Evolutionary conservation across 2,888 invertebrate species (phyloP).

Genomic region (Nemapogon koenigi): DNA sequence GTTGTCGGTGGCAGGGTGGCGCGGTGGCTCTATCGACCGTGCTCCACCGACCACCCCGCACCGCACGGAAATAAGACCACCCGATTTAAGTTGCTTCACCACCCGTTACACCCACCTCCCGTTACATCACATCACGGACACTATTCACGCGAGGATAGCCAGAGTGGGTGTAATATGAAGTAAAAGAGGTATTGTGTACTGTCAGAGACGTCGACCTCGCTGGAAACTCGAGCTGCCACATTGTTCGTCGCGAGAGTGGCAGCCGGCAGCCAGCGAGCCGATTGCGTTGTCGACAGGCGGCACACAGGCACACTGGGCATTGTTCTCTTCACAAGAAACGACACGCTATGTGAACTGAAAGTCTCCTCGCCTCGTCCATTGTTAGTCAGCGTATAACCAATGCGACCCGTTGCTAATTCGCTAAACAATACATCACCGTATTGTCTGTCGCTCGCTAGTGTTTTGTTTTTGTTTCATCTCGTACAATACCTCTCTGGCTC

Average conservation of each 20-base stretch:
- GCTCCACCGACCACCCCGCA: too few relatives aligned
- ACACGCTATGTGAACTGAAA: slow-evolving; percentile 19
- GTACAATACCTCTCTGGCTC: too few relatives aligned
- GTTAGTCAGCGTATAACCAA: slow-evolving; percentile 1
- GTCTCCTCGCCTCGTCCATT: slow-evolving; percentile 12
- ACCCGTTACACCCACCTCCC: slow-evolving; percentile 1
- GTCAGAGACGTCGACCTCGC: too few relatives aligned
- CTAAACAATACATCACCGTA: neutral
- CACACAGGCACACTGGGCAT: slow-evolving; percentile 13
- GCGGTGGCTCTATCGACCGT: slow-evolving; percentile 60
- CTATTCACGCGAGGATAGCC: too few relatives aligned
- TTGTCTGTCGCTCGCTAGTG: neutral
- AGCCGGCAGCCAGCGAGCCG: too few relatives aligned
- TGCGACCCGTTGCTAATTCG: neutral
- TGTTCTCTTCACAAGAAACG: slow-evolving; percentile 20
- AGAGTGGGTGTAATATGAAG: too few relatives aligned
- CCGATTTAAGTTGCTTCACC: slow-evolving; percentile 14
- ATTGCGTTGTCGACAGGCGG: slow-evolving; percentile 2
- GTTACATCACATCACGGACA: too few relatives aligned
- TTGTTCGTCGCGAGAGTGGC: slow-evolving; percentile 16
- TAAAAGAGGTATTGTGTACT: too few relatives aligned
- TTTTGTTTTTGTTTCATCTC: too few relatives aligned
- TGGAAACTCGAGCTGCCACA: slow-evolving; percentile 16
- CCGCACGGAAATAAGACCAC: slow-evolving; percentile 22
- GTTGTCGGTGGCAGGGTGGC: slow-evolving; percentile 30